Conservation (phyloP, 2,113 vertebrate species). For the Microtus ochrogaster region DNA sequence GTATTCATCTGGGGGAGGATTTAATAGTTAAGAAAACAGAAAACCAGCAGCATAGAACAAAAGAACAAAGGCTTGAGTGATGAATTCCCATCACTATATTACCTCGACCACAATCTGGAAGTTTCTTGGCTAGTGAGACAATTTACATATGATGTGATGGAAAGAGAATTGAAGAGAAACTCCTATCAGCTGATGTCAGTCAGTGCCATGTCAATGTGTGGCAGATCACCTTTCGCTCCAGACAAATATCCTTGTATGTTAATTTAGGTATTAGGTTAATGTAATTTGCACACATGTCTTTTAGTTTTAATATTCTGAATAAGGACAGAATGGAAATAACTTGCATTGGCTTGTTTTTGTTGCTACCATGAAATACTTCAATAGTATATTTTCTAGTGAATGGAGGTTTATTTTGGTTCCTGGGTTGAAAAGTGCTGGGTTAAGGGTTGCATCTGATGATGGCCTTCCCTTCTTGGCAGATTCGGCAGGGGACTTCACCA, state of each 20-base stretch:
- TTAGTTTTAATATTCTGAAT: not conserved
- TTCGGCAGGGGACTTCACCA: not conserved
- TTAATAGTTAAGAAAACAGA: conserved; percentile 16
- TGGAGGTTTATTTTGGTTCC: not conserved
- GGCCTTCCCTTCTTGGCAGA: not conserved
- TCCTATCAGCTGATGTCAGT: not conserved
- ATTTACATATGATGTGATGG: not conserved
- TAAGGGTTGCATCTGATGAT: not conserved
- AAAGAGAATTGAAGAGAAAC: not conserved
- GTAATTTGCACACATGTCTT: conserved; percentile 39
- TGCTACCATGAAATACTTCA: not conserved
- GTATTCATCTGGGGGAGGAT: not conserved
- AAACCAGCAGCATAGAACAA: not conserved
- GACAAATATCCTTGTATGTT: not conserved
- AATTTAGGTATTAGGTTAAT: not conserved
- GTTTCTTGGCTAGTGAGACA: not conserved
- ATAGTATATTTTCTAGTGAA: not conserved
- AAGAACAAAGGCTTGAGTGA: not conserved
- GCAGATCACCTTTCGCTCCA: not conserved
- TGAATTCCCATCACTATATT: not conserved
- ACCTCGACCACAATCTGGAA: not conserved
- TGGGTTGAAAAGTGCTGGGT: not conserved
- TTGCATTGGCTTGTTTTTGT: not conserved
- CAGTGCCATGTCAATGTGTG: not conserved
- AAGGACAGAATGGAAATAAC: not conserved